Conservation (phyloP, 53 echinoderm and acorn worm species). For the Antedon mediterranea region DNA sequence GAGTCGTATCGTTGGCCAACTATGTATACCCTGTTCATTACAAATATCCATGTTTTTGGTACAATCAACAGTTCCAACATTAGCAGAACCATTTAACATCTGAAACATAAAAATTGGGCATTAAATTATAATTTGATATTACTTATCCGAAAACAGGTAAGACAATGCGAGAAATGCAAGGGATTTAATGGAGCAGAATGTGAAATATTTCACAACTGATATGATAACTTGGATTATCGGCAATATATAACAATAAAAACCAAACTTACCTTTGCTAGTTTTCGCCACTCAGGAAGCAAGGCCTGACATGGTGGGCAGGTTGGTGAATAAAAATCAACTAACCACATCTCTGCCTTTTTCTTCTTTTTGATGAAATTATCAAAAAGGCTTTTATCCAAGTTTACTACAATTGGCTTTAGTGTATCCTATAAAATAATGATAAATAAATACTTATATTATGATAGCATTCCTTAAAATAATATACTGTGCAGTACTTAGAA, state of each 20-base stretch:
- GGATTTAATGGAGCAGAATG: too few species aligned
- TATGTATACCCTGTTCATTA: constrained; percentile 31
- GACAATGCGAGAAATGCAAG: too few species aligned
- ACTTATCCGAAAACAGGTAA: too few species aligned
- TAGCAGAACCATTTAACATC: constrained; percentile 76
- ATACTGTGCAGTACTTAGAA: too few species aligned
- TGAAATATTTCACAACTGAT: too few species aligned
- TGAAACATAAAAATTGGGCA: constrained; percentile 2
- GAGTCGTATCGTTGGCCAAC: constrained; percentile 72
- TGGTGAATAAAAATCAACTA: constrained; percentile 93
- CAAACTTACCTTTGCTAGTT: constrained; percentile 85
- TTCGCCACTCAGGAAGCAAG: constrained; percentile 79
- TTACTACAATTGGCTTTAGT: constrained; percentile 59
- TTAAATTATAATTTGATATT: too few species aligned
- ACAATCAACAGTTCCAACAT: constrained; percentile 77
- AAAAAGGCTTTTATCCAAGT: constrained; percentile 36
- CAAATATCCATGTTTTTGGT: constrained; percentile 33
- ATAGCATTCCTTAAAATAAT: too few species aligned
- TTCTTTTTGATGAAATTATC: constrained; percentile 44
- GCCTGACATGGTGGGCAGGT: constrained; percentile 91
- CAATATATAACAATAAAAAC: too few species aligned
- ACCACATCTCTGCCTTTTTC: constrained; percentile 54
- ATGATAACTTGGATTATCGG: too few species aligned
- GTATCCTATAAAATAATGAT: constrained; percentile 53
- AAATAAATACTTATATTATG: too few species aligned